A percentile compares a stretch with the other conserved stretches of the same genome.
Evolutionary conservation across 2,888 invertebrate genomes (phyloP).

Genomic region (Microdon myrmicae): DNA sequence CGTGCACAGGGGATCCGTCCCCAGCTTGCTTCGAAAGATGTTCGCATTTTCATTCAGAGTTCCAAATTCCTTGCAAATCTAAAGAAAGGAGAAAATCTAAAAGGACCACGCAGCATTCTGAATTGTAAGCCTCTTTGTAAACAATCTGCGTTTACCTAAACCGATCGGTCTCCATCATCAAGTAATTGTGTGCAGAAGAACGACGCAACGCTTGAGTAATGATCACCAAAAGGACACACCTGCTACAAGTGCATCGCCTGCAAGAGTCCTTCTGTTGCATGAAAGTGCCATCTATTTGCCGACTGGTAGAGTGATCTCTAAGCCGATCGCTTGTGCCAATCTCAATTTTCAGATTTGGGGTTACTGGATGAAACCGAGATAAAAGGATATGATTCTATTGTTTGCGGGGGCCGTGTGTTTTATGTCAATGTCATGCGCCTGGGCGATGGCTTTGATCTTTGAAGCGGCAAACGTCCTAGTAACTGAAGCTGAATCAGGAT

Average conservation of each 20-base stretch:
- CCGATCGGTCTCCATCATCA: no score
- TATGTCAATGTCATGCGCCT: slow-evolving; percentile 27
- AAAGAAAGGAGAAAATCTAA: neutral
- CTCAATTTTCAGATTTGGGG: slow-evolving; percentile 42
- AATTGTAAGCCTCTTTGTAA: no score
- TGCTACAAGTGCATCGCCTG: slow-evolving; percentile 36
- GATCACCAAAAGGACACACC: slow-evolving; percentile 43
- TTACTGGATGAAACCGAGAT: slow-evolving; percentile 34
- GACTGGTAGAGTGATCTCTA: slow-evolving; percentile 15
- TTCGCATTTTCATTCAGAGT: slow-evolving; percentile 21
- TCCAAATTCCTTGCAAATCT: slow-evolving; percentile 12
- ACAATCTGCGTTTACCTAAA: no score
- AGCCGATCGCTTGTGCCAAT: slow-evolving; percentile 46
- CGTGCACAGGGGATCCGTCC: slow-evolving; percentile 15
- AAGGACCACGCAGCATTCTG: slow-evolving; percentile 24
- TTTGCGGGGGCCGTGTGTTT: no score
- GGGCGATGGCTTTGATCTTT: slow-evolving; percentile 37
- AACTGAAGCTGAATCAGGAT: slow-evolving; percentile 1
- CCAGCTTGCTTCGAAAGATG: slow-evolving; percentile 35
- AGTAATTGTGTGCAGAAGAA: slow-evolving; percentile 29
- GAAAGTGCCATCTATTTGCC: neutral
- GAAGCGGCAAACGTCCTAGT: slow-evolving; percentile 18
- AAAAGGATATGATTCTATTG: slow-evolving; percentile 29
- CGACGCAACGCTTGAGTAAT: slow-evolving; percentile 49
- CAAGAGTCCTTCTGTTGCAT: no score